These are phyloP conservation scores for Platanista minor DNA, from an alignment of 2,113 vertebrate genomes.

Conservation along the genomic window DNA sequence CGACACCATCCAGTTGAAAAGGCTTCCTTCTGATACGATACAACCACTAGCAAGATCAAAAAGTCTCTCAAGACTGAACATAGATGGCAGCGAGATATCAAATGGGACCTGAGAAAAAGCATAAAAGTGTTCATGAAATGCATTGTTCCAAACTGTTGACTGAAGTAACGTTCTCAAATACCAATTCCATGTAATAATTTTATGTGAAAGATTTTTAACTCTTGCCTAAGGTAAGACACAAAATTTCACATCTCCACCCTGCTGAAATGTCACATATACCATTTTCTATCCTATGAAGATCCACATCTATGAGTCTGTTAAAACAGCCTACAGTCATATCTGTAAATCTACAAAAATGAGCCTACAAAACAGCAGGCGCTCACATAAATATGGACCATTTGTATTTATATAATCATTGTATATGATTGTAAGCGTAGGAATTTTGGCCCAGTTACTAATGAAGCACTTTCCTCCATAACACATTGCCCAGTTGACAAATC, in stretches of 20 bases:
- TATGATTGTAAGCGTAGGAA: background rate
- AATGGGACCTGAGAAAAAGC: conserved; percentile 83
- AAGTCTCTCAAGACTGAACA: conserved; percentile 84
- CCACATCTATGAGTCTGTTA: background rate
- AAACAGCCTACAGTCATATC: background rate
- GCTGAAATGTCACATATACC: background rate
- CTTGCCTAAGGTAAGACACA: background rate
- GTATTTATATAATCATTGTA: background rate
- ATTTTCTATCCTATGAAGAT: background rate
- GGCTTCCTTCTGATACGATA: conserved; percentile 74
- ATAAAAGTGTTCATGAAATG: background rate
- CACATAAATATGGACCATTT: background rate
- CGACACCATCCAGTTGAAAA: conserved; percentile 85
- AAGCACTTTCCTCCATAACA: background rate
- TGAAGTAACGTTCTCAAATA: conserved; percentile 35
- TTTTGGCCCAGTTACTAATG: background rate
- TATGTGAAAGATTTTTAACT: background rate
- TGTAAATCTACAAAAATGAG: background rate
- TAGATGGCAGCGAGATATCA: conserved; percentile 78
- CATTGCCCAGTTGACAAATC: background rate
- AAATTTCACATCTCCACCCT: background rate
- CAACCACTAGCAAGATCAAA: conserved; percentile 85
- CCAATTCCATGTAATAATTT: conserved; percentile 19
- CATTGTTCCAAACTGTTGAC: conserved; percentile 6
- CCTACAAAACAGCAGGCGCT: background rate